A percentile compares a stretch with the other conserved stretches of the same genome.
Evolutionary conservation across 2,113 vertebrate species (phyloP).

Genomic region (Macquaria ambigua): DNA sequence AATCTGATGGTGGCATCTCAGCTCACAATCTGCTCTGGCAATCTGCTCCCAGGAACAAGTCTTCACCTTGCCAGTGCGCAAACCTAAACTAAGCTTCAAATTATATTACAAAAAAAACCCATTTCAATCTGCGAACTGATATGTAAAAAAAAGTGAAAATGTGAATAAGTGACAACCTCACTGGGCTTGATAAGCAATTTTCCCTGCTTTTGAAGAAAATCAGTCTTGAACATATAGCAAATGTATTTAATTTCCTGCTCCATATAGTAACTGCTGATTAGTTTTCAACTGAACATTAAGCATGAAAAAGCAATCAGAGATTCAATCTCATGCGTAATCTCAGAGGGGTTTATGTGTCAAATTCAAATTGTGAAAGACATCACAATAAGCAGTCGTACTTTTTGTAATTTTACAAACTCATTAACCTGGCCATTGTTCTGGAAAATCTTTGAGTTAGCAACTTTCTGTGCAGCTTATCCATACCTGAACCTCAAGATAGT

Average conservation of each 20-base stretch:
- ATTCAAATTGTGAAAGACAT: not conserved
- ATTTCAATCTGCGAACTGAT: not conserved
- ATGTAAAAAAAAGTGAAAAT: not conserved
- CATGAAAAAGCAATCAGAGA: conserved; percentile 35
- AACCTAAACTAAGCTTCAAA: conserved; percentile 11
- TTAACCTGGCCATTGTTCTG: conserved; percentile 21
- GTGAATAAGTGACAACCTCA: not conserved
- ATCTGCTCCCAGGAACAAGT: conserved; percentile 68
- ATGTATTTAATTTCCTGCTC: conserved; percentile 16
- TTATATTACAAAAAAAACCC: not conserved
- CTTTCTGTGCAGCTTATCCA: not conserved
- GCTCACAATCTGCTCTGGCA: conserved; percentile 76
- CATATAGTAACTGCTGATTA: conserved; percentile 9
- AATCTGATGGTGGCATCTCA: conserved; percentile 68
- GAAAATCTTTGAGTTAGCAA: not conserved
- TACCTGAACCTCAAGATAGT: not conserved
- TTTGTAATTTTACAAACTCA: conserved; percentile 23
- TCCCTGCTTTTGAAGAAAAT: not conserved
- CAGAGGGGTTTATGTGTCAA: not conserved
- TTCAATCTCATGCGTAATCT: conserved; percentile 11
- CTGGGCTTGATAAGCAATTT: not conserved
- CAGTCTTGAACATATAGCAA: conserved; percentile 4
- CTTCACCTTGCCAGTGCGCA: conserved; percentile 58
- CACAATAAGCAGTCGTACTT: not conserved
- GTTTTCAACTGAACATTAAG: conserved; percentile 31